A percentile compares a stretch with the other conserved stretches of the same genome.
phyloP scores from a whole-genome alignment of 2,113 vertebrate species.

The Hylia prasina region DNA sequence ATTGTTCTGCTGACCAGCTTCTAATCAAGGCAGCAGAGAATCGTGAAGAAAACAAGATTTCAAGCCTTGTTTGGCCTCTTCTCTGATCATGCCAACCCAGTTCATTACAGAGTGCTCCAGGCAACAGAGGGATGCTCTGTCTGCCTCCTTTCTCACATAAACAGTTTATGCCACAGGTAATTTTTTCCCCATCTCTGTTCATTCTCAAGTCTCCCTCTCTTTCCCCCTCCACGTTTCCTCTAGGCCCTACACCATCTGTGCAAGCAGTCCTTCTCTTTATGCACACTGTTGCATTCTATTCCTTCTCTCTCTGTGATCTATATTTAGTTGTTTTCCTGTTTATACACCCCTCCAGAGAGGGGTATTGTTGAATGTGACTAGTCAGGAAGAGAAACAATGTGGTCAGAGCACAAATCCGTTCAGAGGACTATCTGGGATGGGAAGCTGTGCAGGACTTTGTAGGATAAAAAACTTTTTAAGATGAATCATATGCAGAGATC shows the following conservation, averaged over 20 bases:
- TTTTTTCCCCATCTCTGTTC: background rate
- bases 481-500: background rate
- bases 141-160: background rate
- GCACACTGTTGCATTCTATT: background rate
- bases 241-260: background rate
- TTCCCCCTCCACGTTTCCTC: background rate
- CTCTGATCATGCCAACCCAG: background rate
- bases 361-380: constrained; percentile 38
- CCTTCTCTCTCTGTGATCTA: background rate
- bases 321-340: constrained; percentile 41
- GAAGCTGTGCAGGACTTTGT: background rate
- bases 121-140: background rate
- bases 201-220: background rate
- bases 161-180: accelerated
- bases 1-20: background rate
- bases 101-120: background rate
- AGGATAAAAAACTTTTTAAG: background rate
- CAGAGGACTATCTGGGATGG: background rate
- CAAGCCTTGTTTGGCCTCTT: background rate
- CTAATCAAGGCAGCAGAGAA: background rate
- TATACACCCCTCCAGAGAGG: background rate
- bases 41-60: background rate
- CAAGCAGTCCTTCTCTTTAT: background rate
- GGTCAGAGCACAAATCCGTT: background rate
- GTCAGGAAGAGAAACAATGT: constrained; percentile 44